A percentile compares a stretch with the other conserved stretches of the same genome.
Conservation (phyloP, 2,797 vertebrate species). For the Todus mexicanus region DNA sequence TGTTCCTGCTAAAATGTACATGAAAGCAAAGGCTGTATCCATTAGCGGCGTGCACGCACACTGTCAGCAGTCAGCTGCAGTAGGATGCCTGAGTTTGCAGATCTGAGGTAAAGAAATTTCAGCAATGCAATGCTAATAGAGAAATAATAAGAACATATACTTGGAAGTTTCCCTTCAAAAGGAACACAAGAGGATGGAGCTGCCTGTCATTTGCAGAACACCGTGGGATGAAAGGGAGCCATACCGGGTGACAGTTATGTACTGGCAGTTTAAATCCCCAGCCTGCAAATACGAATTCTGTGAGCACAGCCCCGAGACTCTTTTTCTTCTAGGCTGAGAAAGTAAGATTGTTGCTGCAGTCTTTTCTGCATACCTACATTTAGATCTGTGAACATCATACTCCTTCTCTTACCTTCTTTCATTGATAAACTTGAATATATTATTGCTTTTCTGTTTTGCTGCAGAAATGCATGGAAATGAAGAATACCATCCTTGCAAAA, state of each 20-base stretch:
- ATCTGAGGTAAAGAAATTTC: constrained; percentile 11
- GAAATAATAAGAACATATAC: not conserved
- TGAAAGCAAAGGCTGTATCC: constrained; percentile 24
- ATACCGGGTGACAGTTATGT: not conserved
- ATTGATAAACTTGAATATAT: not conserved
- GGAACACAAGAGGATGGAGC: not conserved
- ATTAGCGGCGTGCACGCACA: not conserved
- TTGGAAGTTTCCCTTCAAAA: constrained; percentile 11
- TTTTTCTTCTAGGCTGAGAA: not conserved
- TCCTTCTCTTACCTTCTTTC: not conserved
- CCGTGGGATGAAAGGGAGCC: not conserved
- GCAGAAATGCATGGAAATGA: constrained; percentile 99
- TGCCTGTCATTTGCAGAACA: not conserved
- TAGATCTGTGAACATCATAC: not conserved
- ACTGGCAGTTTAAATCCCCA: not conserved
- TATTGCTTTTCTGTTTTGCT: constrained; percentile 38
- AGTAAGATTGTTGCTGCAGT: not conserved
- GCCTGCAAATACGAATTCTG: not conserved
- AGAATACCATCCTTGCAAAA: constrained; percentile 92
- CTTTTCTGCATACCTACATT: not conserved
- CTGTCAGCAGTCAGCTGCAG: constrained; percentile 50
- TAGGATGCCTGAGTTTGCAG: constrained; percentile 33
- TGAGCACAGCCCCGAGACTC: not conserved
- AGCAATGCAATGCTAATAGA: not conserved
- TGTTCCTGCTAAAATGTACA: constrained; percentile 29